Conservation (phyloP, 2,113 vertebrate genomes). For the Tyto alba region DNA sequence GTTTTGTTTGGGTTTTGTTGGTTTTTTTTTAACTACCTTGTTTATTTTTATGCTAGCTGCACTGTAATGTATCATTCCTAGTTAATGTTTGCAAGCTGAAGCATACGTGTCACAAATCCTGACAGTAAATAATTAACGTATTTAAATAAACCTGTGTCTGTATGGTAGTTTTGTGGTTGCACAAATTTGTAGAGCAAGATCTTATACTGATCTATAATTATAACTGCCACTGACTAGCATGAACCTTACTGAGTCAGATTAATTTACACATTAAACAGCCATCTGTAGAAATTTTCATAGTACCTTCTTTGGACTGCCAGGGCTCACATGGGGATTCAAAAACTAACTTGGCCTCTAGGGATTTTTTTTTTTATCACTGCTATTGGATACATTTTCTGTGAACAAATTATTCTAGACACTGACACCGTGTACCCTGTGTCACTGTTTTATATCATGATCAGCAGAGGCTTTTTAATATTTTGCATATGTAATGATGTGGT, state of each 20-base stretch:
- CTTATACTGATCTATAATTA: slow-evolving; percentile 72
- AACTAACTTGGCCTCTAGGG: slow-evolving; percentile 26
- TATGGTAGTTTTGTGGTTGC: slow-evolving; percentile 48
- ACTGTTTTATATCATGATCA: slow-evolving; percentile 43
- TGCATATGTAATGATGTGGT: slow-evolving; percentile 4
- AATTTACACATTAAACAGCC: slow-evolving; percentile 73
- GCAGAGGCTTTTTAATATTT: slow-evolving; percentile 13
- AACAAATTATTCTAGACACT: slow-evolving; percentile 51
- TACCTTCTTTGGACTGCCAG: slow-evolving; percentile 39
- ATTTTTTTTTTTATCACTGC: slow-evolving; percentile 6
- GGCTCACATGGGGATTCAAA: slow-evolving; percentile 40
- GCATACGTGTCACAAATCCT: slow-evolving; percentile 62
- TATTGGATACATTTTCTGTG: background rate
- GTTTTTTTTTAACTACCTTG: background rate
- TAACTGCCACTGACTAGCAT: slow-evolving; percentile 64
- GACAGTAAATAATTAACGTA: slow-evolving; percentile 75
- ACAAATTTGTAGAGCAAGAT: slow-evolving; percentile 70
- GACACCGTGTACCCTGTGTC: slow-evolving; percentile 7
- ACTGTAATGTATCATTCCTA: slow-evolving; percentile 9
- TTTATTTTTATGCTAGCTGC: slow-evolving; percentile 49
- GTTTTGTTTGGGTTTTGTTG: too few species aligned
- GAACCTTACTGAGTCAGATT: slow-evolving; percentile 68
- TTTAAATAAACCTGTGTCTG: slow-evolving; percentile 66
- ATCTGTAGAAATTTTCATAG: slow-evolving; percentile 69
- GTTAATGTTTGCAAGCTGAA: slow-evolving; percentile 63